Evolutionary conservation across 1,140 invertebrate genomes (phyloP).

Genomic region (Cyphomyrmex costatus): DNA sequence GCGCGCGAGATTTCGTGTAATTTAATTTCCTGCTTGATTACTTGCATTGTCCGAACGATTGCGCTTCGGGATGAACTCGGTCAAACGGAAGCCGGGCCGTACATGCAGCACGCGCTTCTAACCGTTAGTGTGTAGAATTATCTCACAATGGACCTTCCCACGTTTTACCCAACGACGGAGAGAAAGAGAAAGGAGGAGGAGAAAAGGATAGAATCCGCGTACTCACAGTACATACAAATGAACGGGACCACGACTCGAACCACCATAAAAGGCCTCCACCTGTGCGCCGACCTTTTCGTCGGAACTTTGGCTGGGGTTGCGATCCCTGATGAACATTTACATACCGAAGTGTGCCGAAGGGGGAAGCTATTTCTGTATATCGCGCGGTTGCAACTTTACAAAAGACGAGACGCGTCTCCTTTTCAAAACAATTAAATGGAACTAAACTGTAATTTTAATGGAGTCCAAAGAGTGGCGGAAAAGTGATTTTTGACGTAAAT

Average conservation of each 20-base stretch:
- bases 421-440: background rate
- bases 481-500: background rate
- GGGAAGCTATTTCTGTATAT: slow-evolving; percentile 22
- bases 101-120: slow-evolving; percentile 79
- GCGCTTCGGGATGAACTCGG: slow-evolving; percentile 74
- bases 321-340: slow-evolving; percentile 20
- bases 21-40: slow-evolving; percentile 70
- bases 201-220: slow-evolving; percentile 14
- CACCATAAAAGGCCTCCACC: slow-evolving; percentile 46
- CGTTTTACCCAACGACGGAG: slow-evolving; percentile 71
- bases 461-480: background rate
- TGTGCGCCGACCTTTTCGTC: slow-evolving; percentile 40
- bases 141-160: slow-evolving; percentile 83
- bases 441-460: background rate
- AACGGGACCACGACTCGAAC: slow-evolving; percentile 63
- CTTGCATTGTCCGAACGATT: slow-evolving; percentile 63
- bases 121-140: slow-evolving; percentile 82
- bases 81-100: slow-evolving; percentile 78
- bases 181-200: background rate
- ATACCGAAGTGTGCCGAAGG: background rate
- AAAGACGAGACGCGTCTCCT: background rate
- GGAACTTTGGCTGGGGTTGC: slow-evolving; percentile 3
- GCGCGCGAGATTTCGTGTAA: slow-evolving; percentile 49
- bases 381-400: background rate
- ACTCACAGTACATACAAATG: slow-evolving; percentile 54